A percentile compares a stretch with the other conserved stretches of the same genome.
Conservation (phyloP, 2,797 vertebrate species). For the Nyctibius grandis region DNA sequence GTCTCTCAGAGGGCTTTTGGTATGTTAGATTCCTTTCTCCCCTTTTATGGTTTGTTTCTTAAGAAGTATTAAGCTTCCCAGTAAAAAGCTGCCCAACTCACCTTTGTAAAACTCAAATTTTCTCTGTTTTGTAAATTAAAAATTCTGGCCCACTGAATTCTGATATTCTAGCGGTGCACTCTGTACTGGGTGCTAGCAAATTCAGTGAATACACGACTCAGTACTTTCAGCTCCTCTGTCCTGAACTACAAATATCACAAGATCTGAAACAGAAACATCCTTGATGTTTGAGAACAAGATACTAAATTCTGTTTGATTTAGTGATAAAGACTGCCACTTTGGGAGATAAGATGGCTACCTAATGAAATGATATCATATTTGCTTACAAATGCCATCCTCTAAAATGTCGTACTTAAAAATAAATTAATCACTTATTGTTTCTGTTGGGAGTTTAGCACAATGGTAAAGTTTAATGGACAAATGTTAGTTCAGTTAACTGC, state of each 20-base stretch:
- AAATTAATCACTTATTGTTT: neutral
- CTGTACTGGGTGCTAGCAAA: neutral
- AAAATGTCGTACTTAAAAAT: neutral
- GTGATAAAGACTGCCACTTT: neutral
- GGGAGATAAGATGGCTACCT: neutral
- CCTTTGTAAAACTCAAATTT: neutral
- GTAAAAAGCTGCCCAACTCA: rapidly evolving
- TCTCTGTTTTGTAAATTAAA: neutral
- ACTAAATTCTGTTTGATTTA: neutral
- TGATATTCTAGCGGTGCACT: neutral
- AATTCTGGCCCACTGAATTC: neutral
- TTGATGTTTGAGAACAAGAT: neutral
- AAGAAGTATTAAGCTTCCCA: neutral
- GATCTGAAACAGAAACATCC: neutral
- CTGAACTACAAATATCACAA: neutral
- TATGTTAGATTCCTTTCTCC: neutral
- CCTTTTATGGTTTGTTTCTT: neutral
- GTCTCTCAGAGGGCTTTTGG: neutral
- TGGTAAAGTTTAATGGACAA: neutral
- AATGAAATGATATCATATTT: neutral
- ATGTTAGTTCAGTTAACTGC: neutral
- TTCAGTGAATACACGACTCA: neutral
- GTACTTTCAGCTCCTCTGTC: neutral
- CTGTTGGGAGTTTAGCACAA: neutral
- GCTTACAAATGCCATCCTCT: neutral